phyloP scores from a whole-genome alignment of 2,888 invertebrate species.

The Erebia epiphron region DNA sequence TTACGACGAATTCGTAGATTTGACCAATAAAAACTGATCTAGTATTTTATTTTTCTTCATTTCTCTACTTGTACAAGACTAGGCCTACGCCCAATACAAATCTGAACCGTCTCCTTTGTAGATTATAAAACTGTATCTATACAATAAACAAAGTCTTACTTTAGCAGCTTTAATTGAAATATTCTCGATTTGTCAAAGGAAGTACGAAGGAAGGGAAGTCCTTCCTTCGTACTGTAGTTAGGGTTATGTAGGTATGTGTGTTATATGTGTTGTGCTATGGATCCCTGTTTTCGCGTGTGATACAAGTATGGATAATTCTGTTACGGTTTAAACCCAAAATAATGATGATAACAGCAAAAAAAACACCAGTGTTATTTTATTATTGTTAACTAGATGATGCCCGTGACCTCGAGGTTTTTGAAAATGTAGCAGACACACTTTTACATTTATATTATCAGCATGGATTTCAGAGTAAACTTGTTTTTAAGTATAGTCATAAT shows the following conservation, averaged over 20 bases:
- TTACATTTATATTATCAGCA: no score
- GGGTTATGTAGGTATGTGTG: background rate
- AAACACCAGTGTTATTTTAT: conserved; percentile 12
- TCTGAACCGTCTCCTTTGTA: no score
- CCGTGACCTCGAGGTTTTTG: no score
- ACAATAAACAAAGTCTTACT: background rate
- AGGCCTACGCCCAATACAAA: no score
- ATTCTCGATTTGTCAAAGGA: conserved; percentile 11
- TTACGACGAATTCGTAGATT: no score
- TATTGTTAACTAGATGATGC: background rate
- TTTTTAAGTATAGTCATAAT: conserved; percentile 18
- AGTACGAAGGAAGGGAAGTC: background rate
- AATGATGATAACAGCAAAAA: background rate
- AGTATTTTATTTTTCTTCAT: no score
- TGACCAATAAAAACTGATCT: no score
- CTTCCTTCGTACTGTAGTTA: background rate
- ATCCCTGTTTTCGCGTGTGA: background rate
- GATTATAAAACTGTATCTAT: background rate
- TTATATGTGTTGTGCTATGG: background rate
- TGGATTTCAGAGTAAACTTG: background rate
- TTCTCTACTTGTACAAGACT: no score
- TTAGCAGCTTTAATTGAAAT: conserved; percentile 14
- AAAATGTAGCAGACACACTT: no score
- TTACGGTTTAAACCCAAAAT: background rate
- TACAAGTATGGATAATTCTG: background rate